These are phyloP conservation scores for Cylas formicarius DNA, from an alignment of 1,140 invertebrate genomes.

Conservation along the genomic window DNA sequence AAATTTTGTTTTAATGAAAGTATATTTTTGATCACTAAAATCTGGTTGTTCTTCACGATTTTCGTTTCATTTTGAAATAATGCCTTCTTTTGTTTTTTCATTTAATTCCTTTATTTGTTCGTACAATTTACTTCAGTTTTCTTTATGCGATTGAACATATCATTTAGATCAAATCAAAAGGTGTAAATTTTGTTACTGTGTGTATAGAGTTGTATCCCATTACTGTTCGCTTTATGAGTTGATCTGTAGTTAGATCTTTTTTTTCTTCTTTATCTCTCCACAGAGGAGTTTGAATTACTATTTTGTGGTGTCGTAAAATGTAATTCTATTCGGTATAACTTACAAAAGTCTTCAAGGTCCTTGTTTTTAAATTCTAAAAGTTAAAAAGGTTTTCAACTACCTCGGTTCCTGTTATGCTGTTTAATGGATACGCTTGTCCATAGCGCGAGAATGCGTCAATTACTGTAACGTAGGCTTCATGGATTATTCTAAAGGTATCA, in stretches of 20 bases:
- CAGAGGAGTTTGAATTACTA: conserved; percentile 26
- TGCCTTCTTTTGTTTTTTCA: no score
- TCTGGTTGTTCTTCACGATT: no score
- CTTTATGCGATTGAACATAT: no score
- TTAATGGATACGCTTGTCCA: conserved; percentile 28
- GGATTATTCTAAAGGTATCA: conserved; percentile 28
- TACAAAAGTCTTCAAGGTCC: conserved; percentile 5
- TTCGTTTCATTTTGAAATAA: no score
- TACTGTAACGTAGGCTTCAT: conserved; percentile 28
- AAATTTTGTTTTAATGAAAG: no score
- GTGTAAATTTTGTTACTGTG: conserved; percentile 18
- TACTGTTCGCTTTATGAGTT: conserved; percentile 10
- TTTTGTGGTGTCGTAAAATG: conserved; percentile 26
- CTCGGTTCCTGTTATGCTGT: conserved; percentile 11
- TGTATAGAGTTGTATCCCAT: conserved; percentile 27
- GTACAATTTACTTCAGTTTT: no score
- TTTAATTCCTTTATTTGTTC: no score
- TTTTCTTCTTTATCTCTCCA: conserved; percentile 15
- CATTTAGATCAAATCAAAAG: no score
- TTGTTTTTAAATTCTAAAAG: conserved; percentile 24
- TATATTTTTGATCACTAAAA: no score
- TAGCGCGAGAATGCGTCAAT: conserved; percentile 35
- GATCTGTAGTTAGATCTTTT: conserved; percentile 12
- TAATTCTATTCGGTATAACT: conserved; percentile 17
- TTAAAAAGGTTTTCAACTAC: conserved; percentile 19